Evolutionary conservation across 2,797 vertebrate species (phyloP).

Genomic region (Leptoclinus maculatus): DNA sequence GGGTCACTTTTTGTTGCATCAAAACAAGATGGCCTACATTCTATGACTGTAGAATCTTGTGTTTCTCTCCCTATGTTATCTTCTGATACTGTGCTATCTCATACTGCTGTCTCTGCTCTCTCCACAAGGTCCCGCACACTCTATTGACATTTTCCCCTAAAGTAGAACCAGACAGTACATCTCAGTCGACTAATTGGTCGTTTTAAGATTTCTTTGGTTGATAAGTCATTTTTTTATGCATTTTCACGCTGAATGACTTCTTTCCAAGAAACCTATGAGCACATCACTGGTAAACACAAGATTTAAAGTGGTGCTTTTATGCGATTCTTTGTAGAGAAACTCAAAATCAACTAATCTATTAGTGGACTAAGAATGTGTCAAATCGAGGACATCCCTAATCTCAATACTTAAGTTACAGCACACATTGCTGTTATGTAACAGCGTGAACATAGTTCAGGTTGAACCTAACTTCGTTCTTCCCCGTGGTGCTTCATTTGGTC

Average conservation of each 20-base stretch:
- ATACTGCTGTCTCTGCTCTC: not conserved
- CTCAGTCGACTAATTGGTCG: too few relatives aligned
- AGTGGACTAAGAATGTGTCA: not conserved
- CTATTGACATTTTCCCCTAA: not conserved
- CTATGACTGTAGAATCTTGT: too few relatives aligned
- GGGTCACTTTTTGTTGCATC: too few relatives aligned
- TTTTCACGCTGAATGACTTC: not conserved
- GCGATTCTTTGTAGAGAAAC: not conserved
- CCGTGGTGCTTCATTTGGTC: not conserved
- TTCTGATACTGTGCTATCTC: not conserved
- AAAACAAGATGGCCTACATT: not conserved
- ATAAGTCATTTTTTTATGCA: too few relatives aligned
- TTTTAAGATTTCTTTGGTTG: too few relatives aligned
- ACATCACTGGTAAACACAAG: not conserved
- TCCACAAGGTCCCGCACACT: not conserved
- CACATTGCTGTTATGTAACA: not conserved
- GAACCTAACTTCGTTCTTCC: not conserved
- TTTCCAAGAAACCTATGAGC: not conserved
- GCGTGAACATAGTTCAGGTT: not conserved
- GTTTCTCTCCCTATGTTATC: too few relatives aligned
- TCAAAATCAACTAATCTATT: not conserved
- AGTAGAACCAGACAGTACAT: not conserved
- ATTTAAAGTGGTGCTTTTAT: not conserved
- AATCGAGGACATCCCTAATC: not conserved
- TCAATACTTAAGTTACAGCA: not conserved